Evolutionary conservation across 2,113 vertebrate species (phyloP).

Genomic region (Nothocercus nigrocapillus): DNA sequence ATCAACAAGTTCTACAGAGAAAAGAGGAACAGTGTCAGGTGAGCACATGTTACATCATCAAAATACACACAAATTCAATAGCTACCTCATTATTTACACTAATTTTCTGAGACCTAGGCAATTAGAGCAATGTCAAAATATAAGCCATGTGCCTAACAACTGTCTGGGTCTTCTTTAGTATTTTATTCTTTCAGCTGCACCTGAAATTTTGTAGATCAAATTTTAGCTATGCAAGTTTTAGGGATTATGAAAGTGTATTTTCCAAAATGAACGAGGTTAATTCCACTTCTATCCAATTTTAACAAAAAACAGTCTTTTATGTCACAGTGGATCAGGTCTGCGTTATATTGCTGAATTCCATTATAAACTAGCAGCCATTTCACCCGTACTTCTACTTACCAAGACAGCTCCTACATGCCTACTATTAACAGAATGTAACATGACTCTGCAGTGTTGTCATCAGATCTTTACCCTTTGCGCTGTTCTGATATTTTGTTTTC

Average conservation of each 20-base stretch:
- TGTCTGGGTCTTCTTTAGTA: neutral
- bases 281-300: neutral
- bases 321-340: neutral
- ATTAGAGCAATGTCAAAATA: neutral
- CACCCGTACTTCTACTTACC: neutral
- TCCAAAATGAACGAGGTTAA: neutral
- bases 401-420: neutral
- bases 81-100: neutral
- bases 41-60: neutral
- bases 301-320: neutral
- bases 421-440: slow-evolving; percentile 56
- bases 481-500: slow-evolving; percentile 70
- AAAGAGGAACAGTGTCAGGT: neutral
- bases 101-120: neutral
- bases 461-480: slow-evolving; percentile 67
- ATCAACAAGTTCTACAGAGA: neutral
- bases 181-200: neutral
- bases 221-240: neutral
- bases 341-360: neutral
- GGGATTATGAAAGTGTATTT: neutral
- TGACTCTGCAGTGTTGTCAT: slow-evolving; percentile 60
- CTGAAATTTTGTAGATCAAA: neutral
- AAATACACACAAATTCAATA: neutral
- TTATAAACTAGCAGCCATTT: neutral
- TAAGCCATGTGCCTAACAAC: neutral